A percentile compares a stretch with the other conserved stretches of the same genome.
phyloP scores from a whole-genome alignment of 2,888 invertebrate genomes.

The Drosophila prostipennis region DNA sequence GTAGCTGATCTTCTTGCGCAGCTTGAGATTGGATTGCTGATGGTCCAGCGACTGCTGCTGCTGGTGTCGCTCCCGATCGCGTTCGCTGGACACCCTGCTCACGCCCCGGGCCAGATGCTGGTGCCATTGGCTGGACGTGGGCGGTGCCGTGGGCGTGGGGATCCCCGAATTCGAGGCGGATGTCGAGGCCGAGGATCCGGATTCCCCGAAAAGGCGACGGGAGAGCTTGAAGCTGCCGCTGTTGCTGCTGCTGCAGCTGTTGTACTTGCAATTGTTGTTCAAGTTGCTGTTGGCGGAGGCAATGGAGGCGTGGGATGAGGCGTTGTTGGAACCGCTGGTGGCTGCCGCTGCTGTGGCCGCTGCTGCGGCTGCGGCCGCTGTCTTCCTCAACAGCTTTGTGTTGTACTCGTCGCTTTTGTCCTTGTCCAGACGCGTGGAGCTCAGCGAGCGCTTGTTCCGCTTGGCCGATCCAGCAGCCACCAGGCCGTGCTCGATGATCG shows the following conservation, averaged over 20 bases:
- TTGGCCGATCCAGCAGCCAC: slow-evolving; percentile 73
- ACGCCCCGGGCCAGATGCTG: slow-evolving; percentile 36
- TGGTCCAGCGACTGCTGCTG: slow-evolving; percentile 65
- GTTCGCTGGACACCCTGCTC: slow-evolving; percentile 47
- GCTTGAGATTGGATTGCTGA: slow-evolving; percentile 74
- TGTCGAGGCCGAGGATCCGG: slow-evolving; percentile 70
- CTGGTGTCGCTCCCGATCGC: slow-evolving; percentile 15
- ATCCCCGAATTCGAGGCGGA: slow-evolving; percentile 78
- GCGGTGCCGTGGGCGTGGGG: slow-evolving; percentile 77
- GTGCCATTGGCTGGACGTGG: slow-evolving; percentile 57
- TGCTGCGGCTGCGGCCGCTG: slow-evolving; percentile 62
- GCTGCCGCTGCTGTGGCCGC: slow-evolving; percentile 43
- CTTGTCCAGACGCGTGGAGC: slow-evolving; percentile 84
- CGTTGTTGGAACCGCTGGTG: background rate
- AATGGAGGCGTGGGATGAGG: background rate
- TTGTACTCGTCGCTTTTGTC: slow-evolving; percentile 84
- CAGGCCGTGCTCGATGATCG: slow-evolving; percentile 56
- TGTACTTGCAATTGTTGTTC: slow-evolving; percentile 44
- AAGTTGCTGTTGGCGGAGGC: slow-evolving; percentile 24
- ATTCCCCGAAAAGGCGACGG: slow-evolving; percentile 65
- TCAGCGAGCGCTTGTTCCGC: slow-evolving; percentile 84
- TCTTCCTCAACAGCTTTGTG: slow-evolving; percentile 83
- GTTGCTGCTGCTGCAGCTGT: slow-evolving; percentile 43
- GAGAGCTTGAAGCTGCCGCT: slow-evolving; percentile 65
- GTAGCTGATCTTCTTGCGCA: slow-evolving; percentile 84